phyloP scores from a whole-genome alignment of 2,113 vertebrate genomes.

The Sciurus niger region DNA sequence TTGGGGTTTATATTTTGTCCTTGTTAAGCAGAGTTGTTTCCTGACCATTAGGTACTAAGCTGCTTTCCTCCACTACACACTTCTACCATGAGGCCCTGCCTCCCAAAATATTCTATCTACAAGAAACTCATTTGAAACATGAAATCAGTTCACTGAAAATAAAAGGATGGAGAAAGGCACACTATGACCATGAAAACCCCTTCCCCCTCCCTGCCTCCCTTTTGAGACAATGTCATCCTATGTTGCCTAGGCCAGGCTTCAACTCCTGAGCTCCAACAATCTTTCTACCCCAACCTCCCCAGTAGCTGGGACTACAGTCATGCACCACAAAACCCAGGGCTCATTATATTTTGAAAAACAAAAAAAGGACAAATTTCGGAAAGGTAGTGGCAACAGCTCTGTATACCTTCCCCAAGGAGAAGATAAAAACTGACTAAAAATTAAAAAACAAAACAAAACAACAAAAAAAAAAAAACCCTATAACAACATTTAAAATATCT shows the following conservation, averaged over 20 bases:
- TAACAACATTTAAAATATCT: background rate
- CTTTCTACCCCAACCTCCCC: background rate
- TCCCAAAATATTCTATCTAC: background rate
- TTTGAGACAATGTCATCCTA: background rate
- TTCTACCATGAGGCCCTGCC: no score
- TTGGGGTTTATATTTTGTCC: no score
- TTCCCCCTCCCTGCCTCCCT: no score
- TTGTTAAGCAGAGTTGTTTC: no score
- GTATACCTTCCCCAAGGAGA: background rate
- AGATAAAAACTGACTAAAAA: background rate
- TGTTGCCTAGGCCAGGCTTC: background rate
- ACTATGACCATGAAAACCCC: background rate
- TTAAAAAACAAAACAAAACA: background rate
- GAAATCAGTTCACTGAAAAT: background rate
- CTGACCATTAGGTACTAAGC: no score
- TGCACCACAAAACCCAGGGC: no score
- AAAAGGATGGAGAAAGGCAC: background rate
- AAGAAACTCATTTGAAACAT: slow-evolving; percentile 34
- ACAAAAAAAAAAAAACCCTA: background rate
- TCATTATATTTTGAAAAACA: background rate
- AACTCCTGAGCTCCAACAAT: background rate
- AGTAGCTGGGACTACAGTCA: background rate
- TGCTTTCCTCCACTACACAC: no score
- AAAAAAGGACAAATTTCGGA: background rate
- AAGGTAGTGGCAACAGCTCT: background rate